These are phyloP conservation scores for Burhinus oedicnemus DNA, from an alignment of 2,113 vertebrate species.

Conservation along the genomic window DNA sequence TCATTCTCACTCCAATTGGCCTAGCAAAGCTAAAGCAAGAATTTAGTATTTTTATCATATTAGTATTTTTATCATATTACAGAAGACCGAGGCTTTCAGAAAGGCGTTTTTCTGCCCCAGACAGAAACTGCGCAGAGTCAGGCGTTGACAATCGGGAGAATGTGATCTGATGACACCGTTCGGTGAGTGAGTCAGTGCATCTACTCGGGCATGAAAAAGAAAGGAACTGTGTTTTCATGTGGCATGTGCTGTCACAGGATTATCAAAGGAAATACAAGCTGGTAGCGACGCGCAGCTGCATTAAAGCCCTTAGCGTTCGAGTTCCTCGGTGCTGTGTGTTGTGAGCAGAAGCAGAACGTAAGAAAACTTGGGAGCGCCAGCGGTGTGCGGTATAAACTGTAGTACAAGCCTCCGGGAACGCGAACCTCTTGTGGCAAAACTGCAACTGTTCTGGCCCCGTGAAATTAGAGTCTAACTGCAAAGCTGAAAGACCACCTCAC, in stretches of 20 bases:
- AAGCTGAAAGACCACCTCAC: not conserved
- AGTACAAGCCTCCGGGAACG: not conserved
- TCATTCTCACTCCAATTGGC: not conserved
- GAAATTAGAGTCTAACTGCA: not conserved
- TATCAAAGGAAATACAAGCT: constrained; percentile 49
- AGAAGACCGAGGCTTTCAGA: not conserved
- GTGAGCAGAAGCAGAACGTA: not conserved
- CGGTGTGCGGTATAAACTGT: rapidly evolving
- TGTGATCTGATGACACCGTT: constrained; percentile 30
- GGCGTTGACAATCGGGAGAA: not conserved
- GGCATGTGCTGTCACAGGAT: not conserved
- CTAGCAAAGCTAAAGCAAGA: not conserved
- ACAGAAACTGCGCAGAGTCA: not conserved
- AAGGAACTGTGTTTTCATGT: not conserved
- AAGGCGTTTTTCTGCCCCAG: constrained; percentile 21
- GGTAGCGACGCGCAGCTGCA: constrained; percentile 4
- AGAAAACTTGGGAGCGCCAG: not conserved
- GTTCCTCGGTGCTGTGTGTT: not conserved
- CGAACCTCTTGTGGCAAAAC: not conserved
- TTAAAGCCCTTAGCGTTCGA: not conserved
- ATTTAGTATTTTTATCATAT: not conserved
- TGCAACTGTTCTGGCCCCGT: rapidly evolving
- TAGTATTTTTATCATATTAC: no score
- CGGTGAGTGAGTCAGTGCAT: not conserved
- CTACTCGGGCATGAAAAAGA: not conserved